Conservation (phyloP, 1,140 invertebrate genomes). For the Saccostrea cuccullata region DNA sequence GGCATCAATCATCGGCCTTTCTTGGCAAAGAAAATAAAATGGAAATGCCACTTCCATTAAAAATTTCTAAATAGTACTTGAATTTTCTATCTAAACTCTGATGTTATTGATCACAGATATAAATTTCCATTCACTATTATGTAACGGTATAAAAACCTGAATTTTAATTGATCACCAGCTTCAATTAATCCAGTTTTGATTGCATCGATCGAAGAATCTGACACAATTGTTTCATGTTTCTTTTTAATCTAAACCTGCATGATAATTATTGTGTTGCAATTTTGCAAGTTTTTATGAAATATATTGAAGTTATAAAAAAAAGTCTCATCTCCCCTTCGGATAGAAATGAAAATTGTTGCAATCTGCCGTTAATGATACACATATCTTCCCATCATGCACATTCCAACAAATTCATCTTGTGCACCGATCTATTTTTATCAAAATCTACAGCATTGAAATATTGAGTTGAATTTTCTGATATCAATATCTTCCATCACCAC, state of each 20-base stretch:
- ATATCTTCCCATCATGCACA: slow-evolving; percentile 8
- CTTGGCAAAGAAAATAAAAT: slow-evolving; percentile 34
- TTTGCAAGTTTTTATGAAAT: neutral
- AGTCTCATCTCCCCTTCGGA: neutral
- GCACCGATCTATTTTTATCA: slow-evolving; percentile 29
- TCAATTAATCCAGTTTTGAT: slow-evolving; percentile 28
- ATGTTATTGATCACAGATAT: slow-evolving; percentile 16
- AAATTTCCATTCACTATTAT: slow-evolving; percentile 34
- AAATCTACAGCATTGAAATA: slow-evolving; percentile 32
- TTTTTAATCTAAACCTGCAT: neutral
- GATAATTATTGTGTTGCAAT: neutral
- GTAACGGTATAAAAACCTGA: slow-evolving; percentile 1
- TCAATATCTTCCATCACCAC: slow-evolving; percentile 4
- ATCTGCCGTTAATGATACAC: slow-evolving; percentile 20
- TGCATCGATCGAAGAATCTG: slow-evolving; percentile 27
- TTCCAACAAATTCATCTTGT: slow-evolving; percentile 28
- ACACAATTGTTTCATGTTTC: slow-evolving; percentile 19
- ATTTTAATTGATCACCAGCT: slow-evolving; percentile 25
- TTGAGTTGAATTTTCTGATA: slow-evolving; percentile 36
- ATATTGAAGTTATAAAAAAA: neutral
- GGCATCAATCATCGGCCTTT: slow-evolving; percentile 7
- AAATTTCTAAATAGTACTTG: neutral
- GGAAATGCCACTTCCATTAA: neutral
- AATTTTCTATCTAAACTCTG: neutral
- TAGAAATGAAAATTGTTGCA: neutral